Percentiles rank a stretch among this genome's conserved stretches.
phyloP scores from a whole-genome alignment of 2,113 vertebrate species.

The Xyrauchen texanus region DNA sequence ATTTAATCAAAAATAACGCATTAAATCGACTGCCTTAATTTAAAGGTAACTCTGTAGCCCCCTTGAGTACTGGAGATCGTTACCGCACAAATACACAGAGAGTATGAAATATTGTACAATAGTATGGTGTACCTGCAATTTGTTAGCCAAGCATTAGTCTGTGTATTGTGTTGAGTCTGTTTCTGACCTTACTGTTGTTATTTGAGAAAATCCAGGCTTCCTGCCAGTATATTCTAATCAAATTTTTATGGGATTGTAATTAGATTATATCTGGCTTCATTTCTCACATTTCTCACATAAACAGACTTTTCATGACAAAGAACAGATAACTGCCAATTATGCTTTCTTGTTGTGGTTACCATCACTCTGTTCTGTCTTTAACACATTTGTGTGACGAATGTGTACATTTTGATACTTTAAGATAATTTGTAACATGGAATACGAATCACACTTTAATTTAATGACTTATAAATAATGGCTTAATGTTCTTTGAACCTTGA shows the following conservation, averaged over 20 bases:
- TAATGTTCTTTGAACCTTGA: slow-evolving; percentile 13
- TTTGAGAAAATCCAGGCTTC: background rate
- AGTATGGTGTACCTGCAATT: too few relatives aligned
- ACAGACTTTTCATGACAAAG: slow-evolving; percentile 11
- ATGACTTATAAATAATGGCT: background rate
- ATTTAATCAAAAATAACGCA: too few relatives aligned
- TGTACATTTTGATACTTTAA: background rate
- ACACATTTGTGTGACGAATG: background rate
- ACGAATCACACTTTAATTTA: slow-evolving; percentile 19
- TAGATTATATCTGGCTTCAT: slow-evolving; percentile 6
- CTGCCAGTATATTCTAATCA: slow-evolving; percentile 10
- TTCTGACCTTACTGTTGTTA: background rate
- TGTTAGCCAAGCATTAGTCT: too few relatives aligned
- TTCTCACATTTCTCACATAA: slow-evolving; percentile 17
- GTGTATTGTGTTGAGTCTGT: too few relatives aligned
- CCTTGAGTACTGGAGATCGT: too few relatives aligned
- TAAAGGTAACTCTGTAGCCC: too few relatives aligned
- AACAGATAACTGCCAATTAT: slow-evolving; percentile 4
- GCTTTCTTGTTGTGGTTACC: background rate
- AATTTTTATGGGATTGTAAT: slow-evolving; percentile 18
- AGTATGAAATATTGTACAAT: too few relatives aligned
- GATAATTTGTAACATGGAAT: slow-evolving; percentile 10
- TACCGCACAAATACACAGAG: too few relatives aligned
- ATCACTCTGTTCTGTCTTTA: slow-evolving; percentile 24
- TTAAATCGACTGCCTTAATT: too few relatives aligned